Percentiles rank a stretch among this genome's conserved stretches.
These are phyloP conservation scores for Atractosteus spatula DNA, from an alignment of 2,113 vertebrate species.

Conservation along the genomic window DNA sequence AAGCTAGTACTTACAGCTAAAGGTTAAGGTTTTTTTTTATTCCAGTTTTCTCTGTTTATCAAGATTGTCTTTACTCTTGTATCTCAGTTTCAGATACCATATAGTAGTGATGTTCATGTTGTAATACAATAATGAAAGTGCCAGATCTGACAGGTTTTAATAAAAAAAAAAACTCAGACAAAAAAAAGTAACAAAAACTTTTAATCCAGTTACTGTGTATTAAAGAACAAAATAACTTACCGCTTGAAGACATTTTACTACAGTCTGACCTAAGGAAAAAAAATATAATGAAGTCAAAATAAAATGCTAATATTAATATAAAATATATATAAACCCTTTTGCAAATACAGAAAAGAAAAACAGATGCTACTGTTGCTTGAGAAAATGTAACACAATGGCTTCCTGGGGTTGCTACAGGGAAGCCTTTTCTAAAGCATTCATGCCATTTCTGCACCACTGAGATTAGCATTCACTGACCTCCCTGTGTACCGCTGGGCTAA, in stretches of 20 bases:
- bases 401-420: too few relatives aligned
- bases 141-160: too few relatives aligned
- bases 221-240: slow-evolving; percentile 35
- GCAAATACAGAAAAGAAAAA: not conserved
- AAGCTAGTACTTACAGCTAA: too few relatives aligned
- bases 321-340: not conserved
- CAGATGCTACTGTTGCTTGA: not conserved
- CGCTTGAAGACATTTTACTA: slow-evolving; percentile 59
- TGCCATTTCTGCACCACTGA: not conserved
- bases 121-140: too few relatives aligned
- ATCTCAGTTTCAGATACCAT: too few relatives aligned
- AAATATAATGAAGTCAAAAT: not conserved
- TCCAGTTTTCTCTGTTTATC: too few relatives aligned
- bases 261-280: slow-evolving; percentile 51
- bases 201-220: not conserved
- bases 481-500: not conserved
- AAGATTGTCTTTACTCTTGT: too few relatives aligned
- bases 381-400: not conserved
- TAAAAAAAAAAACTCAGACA: too few relatives aligned
- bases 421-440: not conserved
- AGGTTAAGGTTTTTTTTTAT: too few relatives aligned
- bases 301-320: not conserved
- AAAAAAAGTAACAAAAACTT: not conserved
- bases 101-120: too few relatives aligned
- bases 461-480: not conserved